Percentiles rank a stretch among this genome's conserved stretches.
Conservation (phyloP, 1,140 invertebrate species). For the Proctacanthus coquilletti region DNA sequence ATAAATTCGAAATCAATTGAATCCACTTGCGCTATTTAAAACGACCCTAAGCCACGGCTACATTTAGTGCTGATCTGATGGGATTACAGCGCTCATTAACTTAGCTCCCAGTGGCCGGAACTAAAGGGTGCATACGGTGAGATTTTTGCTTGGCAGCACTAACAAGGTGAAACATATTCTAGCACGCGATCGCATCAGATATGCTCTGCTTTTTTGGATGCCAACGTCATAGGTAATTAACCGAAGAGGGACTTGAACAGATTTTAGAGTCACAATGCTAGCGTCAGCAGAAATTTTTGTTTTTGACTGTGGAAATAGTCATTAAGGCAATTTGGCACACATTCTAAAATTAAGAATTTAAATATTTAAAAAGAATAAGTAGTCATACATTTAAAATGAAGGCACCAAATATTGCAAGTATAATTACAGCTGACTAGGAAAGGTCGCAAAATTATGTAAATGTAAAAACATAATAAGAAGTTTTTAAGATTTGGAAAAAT, state of each 20-base stretch:
- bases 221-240: not conserved
- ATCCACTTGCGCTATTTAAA: not conserved
- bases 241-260: not conserved
- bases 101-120: not conserved
- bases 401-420: no score
- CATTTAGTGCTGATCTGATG: slow-evolving; percentile 1
- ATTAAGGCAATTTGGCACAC: no score
- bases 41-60: not conserved
- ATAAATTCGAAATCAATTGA: not conserved
- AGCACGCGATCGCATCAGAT: slow-evolving; percentile 1
- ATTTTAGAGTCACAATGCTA: slow-evolving; percentile 1
- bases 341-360: no score
- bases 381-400: no score
- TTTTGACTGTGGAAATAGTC: no score
- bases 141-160: not conserved
- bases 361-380: no score
- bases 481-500: no score
- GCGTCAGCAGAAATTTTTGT: no score
- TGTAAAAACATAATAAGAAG: no score
- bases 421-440: no score
- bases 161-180: slow-evolving; percentile 4
- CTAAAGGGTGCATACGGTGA: slow-evolving; percentile 1
- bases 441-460: no score
- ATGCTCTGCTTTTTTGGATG: not conserved
- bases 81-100: no score